A percentile compares a stretch with the other conserved stretches of the same genome.
These are phyloP conservation scores for Archocentrus centrarchus DNA, from an alignment of 2,113 vertebrate genomes.

Conservation along the genomic window DNA sequence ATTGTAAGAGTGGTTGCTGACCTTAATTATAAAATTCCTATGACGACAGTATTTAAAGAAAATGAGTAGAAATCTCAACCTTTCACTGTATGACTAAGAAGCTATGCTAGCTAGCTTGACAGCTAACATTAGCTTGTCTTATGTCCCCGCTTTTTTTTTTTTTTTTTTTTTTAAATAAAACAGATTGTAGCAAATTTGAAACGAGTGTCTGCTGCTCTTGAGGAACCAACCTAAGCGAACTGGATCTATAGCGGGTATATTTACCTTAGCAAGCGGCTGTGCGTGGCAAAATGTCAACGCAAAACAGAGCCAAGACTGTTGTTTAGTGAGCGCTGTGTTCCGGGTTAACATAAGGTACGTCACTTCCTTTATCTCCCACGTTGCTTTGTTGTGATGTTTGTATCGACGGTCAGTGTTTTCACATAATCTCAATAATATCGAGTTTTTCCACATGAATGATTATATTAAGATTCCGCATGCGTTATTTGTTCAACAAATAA, in stretches of 20 bases:
- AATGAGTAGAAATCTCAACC: neutral
- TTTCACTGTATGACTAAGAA: too few species aligned
- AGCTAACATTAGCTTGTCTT: conserved; percentile 38
- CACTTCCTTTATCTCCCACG: conserved; percentile 59
- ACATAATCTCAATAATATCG: neutral
- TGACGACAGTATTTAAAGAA: neutral
- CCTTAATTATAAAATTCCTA: too few species aligned
- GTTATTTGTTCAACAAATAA: neutral
- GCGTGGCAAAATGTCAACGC: neutral
- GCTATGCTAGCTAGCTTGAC: neutral
- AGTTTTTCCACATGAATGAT: neutral
- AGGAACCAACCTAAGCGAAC: neutral
- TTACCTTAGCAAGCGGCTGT: conserved; percentile 31
- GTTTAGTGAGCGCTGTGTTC: conserved; percentile 6
- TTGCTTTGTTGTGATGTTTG: conserved; percentile 63
- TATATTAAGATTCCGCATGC: neutral
- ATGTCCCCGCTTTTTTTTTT: neutral
- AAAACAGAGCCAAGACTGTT: neutral
- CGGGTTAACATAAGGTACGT: conserved; percentile 6
- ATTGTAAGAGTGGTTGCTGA: neutral
- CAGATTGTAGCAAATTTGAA: neutral
- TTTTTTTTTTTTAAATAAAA: neutral
- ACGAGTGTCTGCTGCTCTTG: neutral
- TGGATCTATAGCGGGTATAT: fast-evolving
- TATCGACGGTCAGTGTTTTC: neutral